Evolutionary conservation across 1,140 invertebrate species (phyloP).

Genomic region (Bombus waltoni): DNA sequence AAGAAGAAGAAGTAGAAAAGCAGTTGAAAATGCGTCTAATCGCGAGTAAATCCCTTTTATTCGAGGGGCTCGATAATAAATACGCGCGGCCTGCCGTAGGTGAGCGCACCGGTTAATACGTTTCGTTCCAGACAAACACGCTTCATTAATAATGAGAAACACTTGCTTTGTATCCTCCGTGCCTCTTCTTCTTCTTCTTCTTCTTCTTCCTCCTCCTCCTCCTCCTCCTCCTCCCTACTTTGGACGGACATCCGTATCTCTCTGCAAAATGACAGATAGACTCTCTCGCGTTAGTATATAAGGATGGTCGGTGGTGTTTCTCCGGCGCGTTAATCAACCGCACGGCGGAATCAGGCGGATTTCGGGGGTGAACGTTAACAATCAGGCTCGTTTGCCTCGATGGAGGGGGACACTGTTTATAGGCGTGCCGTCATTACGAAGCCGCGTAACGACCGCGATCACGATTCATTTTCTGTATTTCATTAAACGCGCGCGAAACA

Average conservation of each 20-base stretch:
- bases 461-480: slow-evolving; percentile 43
- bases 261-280: not conserved
- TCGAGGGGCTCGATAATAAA: slow-evolving; percentile 65
- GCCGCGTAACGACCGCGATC: slow-evolving; percentile 12
- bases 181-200: not conserved
- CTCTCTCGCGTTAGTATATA: slow-evolving; percentile 53
- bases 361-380: slow-evolving; percentile 61
- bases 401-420: not conserved
- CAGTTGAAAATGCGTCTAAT: slow-evolving; percentile 34
- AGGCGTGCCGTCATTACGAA: slow-evolving; percentile 5
- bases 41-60: slow-evolving; percentile 56
- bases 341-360: slow-evolving; percentile 62
- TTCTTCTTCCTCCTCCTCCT: slow-evolving; percentile 12
- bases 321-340: slow-evolving; percentile 57
- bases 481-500: slow-evolving; percentile 16
- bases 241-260: not conserved
- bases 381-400: slow-evolving; percentile 45
- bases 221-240: not conserved
- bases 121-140: slow-evolving; percentile 75
- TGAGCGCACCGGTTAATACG: slow-evolving; percentile 66
- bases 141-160: slow-evolving; percentile 78
- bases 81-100: slow-evolving; percentile 40
- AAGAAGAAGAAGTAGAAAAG: not conserved
- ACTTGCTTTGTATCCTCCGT: slow-evolving; percentile 64
- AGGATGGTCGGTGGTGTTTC: not conserved